Base-by-base conservation (phyloP, 1,140 invertebrate species). In the Aphelenchoides avenae region DNA sequence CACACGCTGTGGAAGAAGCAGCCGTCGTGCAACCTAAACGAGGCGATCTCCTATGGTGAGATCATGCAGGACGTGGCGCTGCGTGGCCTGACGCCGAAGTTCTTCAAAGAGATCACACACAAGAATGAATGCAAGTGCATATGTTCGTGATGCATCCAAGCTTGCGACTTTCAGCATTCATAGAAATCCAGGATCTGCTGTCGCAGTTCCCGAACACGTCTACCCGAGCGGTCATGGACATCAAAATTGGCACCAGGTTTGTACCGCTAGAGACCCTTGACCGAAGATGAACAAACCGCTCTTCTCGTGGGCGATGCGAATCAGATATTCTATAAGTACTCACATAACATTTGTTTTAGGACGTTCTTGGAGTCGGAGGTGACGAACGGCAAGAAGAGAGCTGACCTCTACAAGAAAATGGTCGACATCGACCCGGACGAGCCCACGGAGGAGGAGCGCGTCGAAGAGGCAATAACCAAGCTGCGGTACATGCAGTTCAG, bases 331-430 rank as follows among this genome's bases (percentile, higher is more conserved):
- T n/a, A n/a, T n/a, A n/a, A n/a, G n/a, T 18, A 24, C 24, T 46
- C 24, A 52, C 15, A 11, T 24, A 29, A 47, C 44, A 34, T 53
- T 41, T 47, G 66, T n/a, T 75, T 56, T 59, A 80, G 81, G 54
- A 95, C 91, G 7, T 96, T 95, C 76, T 81, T 94, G 4, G 91
- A 95, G 78, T 86, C 87, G 0, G 91, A 95, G 83, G 91, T 94
- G 1, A 85, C 85, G 66, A 93, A 93, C 70, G 84, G 82, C 6
- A 83, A 81, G 3, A 85, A 87, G 11, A 81, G 89, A 44, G 66
- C 81, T 80, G 92, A 97, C 20, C 92, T 97, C 87, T 97, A 93
- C 78, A 88, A 95, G 64, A 95, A 97, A 81, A 96, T 97, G 91
- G 86, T 92, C 53, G 88, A 92, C 77, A 88, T 95, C 48, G 91